Evolutionary conservation across 2,797 vertebrate species (phyloP).

Genomic region (Coregonus ussuriensis): DNA sequence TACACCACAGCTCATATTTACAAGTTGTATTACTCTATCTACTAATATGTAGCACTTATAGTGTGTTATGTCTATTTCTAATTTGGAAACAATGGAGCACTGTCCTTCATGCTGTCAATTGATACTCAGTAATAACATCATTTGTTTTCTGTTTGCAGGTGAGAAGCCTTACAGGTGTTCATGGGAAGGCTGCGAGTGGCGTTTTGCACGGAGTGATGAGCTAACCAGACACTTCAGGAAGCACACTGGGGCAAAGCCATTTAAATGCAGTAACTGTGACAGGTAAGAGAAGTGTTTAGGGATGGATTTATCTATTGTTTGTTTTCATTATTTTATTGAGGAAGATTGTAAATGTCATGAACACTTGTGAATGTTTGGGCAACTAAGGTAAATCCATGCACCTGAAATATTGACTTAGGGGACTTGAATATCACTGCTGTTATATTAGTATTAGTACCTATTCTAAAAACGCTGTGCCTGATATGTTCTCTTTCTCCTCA

Average conservation of each 20-base stretch:
- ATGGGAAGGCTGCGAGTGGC: slow-evolving; percentile 97
- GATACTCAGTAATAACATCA: neutral
- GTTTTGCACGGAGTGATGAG: slow-evolving; percentile 96
- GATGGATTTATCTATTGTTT: neutral
- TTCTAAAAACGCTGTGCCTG: neutral
- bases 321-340: neutral
- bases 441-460: neutral
- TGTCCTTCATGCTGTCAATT: no score
- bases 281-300: slow-evolving; percentile 75
- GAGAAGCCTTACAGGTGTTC: slow-evolving; percentile 99
- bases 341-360: neutral
- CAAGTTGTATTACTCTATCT: neutral
- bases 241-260: slow-evolving; percentile 98
- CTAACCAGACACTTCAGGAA: slow-evolving; percentile 99
- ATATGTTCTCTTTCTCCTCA: slow-evolving; percentile 53
- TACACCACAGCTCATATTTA: neutral
- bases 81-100: neutral
- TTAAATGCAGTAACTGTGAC: slow-evolving; percentile 98
- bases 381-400: neutral
- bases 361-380: neutral
- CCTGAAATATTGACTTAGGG: neutral
- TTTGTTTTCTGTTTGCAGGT: slow-evolving; percentile 70
- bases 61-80: neutral
- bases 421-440: neutral
- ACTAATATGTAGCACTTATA: neutral